Percentiles rank a stretch among this genome's conserved stretches.
These are phyloP conservation scores for Oryzias melastigma DNA, from an alignment of 2,113 vertebrate genomes.

Conservation along the genomic window DNA sequence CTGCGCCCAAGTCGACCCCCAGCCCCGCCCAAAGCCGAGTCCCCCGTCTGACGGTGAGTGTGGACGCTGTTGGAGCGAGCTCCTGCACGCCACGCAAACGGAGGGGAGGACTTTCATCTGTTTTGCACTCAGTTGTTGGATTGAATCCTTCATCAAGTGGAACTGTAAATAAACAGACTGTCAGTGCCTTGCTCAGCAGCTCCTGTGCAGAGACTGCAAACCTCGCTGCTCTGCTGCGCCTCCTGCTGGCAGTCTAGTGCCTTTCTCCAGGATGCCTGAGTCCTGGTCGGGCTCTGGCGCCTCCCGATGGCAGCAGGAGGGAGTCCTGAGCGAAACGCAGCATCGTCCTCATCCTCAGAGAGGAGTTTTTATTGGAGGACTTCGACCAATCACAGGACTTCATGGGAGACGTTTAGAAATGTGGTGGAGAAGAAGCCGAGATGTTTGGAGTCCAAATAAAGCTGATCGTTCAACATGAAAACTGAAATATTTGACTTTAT, in stretches of 20 bases:
- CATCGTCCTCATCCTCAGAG: no score
- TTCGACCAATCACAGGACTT: no score
- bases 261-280: conserved; percentile 25
- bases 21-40: conserved; percentile 35
- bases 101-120: background rate
- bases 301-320: no score
- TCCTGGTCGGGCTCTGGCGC: no score
- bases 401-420: no score
- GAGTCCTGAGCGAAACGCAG: no score
- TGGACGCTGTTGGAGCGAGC: background rate
- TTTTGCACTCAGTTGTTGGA: conserved; percentile 10
- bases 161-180: background rate
- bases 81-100: background rate
- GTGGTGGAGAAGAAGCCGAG: no score
- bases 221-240: background rate
- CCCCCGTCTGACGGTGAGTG: conserved; percentile 39
- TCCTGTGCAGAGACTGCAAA: background rate
- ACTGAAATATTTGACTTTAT: no score
- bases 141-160: background rate
- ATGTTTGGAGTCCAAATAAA: no score
- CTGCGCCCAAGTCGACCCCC: conserved; percentile 52
- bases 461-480: no score
- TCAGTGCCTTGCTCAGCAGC: conserved; percentile 56
- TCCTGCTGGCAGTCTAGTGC: conserved; percentile 27
- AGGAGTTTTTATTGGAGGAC: no score